Evolutionary conservation across 2,888 invertebrate species (phyloP).

Genomic region (Flexamia atlantica): DNA sequence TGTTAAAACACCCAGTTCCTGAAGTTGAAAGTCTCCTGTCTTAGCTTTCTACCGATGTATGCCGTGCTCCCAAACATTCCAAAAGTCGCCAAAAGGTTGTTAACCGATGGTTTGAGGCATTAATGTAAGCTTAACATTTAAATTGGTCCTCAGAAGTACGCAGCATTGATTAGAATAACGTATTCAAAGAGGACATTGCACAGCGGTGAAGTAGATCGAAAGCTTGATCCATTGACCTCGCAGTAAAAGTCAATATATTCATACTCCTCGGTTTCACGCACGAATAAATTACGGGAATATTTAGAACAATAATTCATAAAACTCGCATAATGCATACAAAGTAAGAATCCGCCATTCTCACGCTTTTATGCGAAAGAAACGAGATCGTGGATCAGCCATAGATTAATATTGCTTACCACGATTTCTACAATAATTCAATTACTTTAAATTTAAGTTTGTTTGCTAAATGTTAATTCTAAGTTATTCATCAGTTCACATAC

Average conservation of each 20-base stretch:
- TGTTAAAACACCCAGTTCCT: too few species aligned
- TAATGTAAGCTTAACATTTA: too few species aligned
- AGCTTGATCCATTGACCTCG: constrained; percentile 20
- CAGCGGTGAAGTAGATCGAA: background rate
- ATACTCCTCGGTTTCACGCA: constrained; percentile 23
- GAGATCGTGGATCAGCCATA: background rate
- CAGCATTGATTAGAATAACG: background rate
- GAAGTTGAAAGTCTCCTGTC: too few species aligned
- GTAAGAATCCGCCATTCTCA: background rate
- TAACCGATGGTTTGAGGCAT: too few species aligned
- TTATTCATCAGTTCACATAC: too few species aligned
- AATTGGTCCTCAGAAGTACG: background rate
- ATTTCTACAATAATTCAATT: too few species aligned
- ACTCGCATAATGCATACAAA: constrained; percentile 32
- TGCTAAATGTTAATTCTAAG: too few species aligned
- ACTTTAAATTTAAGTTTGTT: too few species aligned
- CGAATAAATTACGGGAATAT: background rate
- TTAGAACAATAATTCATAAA: constrained; percentile 39
- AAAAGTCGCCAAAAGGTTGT: too few species aligned
- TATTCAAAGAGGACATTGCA: background rate
- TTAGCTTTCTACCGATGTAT: too few species aligned
- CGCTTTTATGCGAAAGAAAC: background rate
- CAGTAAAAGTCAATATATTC: constrained; percentile 37
- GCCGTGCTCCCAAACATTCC: too few species aligned
- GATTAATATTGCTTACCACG: too few species aligned